Base-by-base conservation (phyloP, 2,113 vertebrate genomes). In the Scomber colias region DNA sequence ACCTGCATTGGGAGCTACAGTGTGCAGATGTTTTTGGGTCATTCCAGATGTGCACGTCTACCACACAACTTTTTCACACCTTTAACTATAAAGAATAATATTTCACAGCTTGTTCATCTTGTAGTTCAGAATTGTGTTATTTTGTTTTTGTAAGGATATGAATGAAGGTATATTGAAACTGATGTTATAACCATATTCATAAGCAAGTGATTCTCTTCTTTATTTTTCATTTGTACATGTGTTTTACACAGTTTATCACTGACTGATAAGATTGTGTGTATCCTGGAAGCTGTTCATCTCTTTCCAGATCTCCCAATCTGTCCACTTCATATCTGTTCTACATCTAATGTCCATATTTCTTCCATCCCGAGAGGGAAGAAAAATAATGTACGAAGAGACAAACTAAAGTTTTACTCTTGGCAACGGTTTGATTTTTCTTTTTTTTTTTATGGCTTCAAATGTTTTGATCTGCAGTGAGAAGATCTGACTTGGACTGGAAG, bases 291-390 rank as follows among this genome's bases (percentile, higher is more conserved):
- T 24, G 17, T 16, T 16, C 45, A 44, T 45, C 51, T 75, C 48
- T 76, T 19, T 24, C 44, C 53, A 75, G 17, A 21, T 57, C 44
- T 54, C 14, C 15, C 15, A 45, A 46, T 68, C 54, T 31, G 55
- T 53, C 19, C 16, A 11, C 53, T 68, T 53, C 31, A 30, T 51
- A 45, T 61, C 65, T 77, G 75, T 77, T 69, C 21, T 70, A 46
- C 61, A 77, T 77, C 24, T 0, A 27, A 19, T 45, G 55, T 68
- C 46, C 16, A 50, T 68, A 46, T 53, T 24, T 45, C 55, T 69
- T 4, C 4, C 30, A 27, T 44, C 56, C 27, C 60, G 60, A 30
- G 40, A 48, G 8, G 6, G 24, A 3, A 3, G 16, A 62, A 14
- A 27, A 15, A 24, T 4, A 21, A 19, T 31, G 35, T 13, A 9